A percentile compares a stretch with the other conserved stretches of the same genome.
Conservation (phyloP, 2,113 vertebrate genomes). For the Anarhynchus alexandrinus region DNA sequence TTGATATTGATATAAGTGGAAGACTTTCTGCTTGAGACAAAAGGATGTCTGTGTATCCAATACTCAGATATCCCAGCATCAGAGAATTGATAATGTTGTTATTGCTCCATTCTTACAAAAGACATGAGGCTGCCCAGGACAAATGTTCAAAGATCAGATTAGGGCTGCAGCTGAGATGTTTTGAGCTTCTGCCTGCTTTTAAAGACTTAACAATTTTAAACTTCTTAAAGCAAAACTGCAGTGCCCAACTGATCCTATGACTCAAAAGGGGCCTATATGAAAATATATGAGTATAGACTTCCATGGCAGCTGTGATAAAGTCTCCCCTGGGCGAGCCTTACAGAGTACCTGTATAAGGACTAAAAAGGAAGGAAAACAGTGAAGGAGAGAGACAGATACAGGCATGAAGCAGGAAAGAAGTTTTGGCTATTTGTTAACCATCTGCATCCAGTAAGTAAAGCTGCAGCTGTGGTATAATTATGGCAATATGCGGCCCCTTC, state of each 20-base stretch:
- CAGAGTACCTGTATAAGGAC: not conserved
- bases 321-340: accelerated
- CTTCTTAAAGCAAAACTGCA: not conserved
- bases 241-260: not conserved
- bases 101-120: not conserved
- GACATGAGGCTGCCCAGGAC: not conserved
- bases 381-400: not conserved
- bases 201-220: not conserved
- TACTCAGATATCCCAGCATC: not conserved
- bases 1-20: not conserved
- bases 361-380: not conserved
- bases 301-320: not conserved
- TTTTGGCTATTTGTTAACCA: not conserved
- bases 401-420: not conserved
- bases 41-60: not conserved
- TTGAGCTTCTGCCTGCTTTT: not conserved
- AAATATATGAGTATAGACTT: not conserved
- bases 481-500: not conserved
- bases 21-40: not conserved
- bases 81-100: not conserved
- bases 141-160: not conserved
- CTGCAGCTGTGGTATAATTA: not conserved
- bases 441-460: not conserved
- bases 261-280: not conserved
- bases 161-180: not conserved